A percentile compares a stretch with the other conserved stretches of the same genome.
These are phyloP conservation scores for Cataglyphis altisquamis DNA, from an alignment of 2,888 invertebrate species.

Conservation along the genomic window DNA sequence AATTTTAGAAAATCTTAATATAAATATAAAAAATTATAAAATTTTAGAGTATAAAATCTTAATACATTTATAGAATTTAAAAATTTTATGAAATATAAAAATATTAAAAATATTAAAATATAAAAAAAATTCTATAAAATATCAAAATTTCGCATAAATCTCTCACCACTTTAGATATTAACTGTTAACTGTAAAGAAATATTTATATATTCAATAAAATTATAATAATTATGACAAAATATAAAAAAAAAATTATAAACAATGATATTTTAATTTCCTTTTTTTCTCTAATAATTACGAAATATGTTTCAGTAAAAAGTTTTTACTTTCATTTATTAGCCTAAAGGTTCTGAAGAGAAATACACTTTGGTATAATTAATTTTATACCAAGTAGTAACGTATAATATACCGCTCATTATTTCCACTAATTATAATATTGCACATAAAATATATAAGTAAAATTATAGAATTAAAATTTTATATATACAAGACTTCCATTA, in stretches of 20 bases:
- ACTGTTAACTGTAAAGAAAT: background rate
- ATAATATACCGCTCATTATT: background rate
- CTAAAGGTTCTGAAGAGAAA: background rate
- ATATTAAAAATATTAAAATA: too few relatives aligned
- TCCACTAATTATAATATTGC: background rate
- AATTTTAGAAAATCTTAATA: background rate
- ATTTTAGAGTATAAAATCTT: background rate
- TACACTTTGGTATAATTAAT: slow-evolving; percentile 8
- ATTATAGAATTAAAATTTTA: slow-evolving; percentile 8
- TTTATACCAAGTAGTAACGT: background rate
- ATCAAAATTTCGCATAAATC: too few relatives aligned
- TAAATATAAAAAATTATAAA: background rate
- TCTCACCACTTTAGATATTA: background rate
- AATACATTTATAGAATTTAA: background rate
- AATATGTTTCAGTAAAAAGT: background rate
- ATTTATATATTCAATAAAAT: background rate
- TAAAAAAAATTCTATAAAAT: background rate
- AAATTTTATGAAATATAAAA: background rate
- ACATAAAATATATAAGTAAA: slow-evolving; percentile 19
- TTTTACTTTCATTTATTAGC: background rate
- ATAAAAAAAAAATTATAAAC: background rate
- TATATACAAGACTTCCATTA: background rate
- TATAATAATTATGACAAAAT: background rate
- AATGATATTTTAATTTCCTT: background rate
- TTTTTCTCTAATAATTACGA: background rate